A percentile compares a stretch with the other conserved stretches of the same genome.
Conservation (phyloP, 2,113 vertebrate genomes). For the Urocynchramus pylzowi region DNA sequence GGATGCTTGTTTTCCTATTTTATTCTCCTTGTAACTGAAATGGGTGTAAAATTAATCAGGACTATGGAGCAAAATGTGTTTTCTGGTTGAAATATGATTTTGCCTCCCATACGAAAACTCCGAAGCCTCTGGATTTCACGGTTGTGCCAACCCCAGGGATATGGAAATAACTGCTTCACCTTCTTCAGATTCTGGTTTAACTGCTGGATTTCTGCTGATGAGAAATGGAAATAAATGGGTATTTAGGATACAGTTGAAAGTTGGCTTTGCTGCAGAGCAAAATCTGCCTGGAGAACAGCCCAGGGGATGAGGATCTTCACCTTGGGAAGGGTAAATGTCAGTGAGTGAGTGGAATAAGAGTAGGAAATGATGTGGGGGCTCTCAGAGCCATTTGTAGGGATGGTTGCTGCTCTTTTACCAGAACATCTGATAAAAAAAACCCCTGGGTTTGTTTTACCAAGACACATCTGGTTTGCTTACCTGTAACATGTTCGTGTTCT, state of each 20-base stretch:
- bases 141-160: not conserved
- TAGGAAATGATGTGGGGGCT: not conserved
- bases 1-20: not conserved
- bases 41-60: not conserved
- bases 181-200: not conserved
- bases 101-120: not conserved
- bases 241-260: not conserved
- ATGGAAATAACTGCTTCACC: not conserved
- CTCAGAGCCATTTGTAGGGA: fast-evolving
- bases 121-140: not conserved
- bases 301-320: not conserved
- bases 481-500: fast-evolving
- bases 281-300: not conserved
- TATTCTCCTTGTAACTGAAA: not conserved
- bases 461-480: not conserved
- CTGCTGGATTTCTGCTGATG: not conserved
- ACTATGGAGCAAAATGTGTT: not conserved
- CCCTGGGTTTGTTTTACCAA: not conserved
- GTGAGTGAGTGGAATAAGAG: not conserved
- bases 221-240: not conserved
- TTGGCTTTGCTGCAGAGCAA: not conserved
- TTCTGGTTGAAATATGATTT: not conserved
- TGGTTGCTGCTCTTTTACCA: not conserved
- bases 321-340: not conserved
- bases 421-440: not conserved